Base-by-base conservation (phyloP, 2,797 vertebrate genomes). In the Enteromius radiatus region DNA sequence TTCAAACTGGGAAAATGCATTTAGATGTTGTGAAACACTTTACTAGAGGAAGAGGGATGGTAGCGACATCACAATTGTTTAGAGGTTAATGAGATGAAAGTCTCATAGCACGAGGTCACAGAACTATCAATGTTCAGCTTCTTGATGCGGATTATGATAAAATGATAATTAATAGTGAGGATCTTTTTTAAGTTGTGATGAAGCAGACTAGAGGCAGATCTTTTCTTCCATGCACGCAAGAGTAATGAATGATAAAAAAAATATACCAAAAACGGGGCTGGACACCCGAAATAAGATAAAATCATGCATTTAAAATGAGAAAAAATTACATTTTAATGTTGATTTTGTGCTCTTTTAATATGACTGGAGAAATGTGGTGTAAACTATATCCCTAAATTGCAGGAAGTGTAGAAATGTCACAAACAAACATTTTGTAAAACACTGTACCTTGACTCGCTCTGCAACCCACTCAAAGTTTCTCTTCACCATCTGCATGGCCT, bases 381-480 rank as follows among this genome's bases (percentile, higher is more conserved):
- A 3, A 61, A 2, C n/a, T 3, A 64, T 33, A 8, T 33, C 5
- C 31, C 19, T 2, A 69, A 23, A 21, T 23, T 23, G 36, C 19
- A 38, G 0, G 1, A 41, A 36, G 1, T 38, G n/a, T 43, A 26
- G 23, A 47, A 28, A 28, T 14, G 5, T 8, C 17, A 31, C 0
- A 63, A 28, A 61, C 2, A 5, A 61, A 1, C 0, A 23, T 36
- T 67, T 67, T 26, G 7, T 11, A 49, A 49, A 78, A 36, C 23
- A 36, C 1, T 14, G 21, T 96, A 99, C 98, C 98, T 97, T 93
- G 63, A 99, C 96, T 94, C 95, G 95, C 87, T 99, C 97, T 88
- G 97, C 95, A 83, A 99, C 97, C 98, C 98, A 99, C 89, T 99
- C 98, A 61, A 98, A 99, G 93, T 97, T 99, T 83, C 93, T 97